These are phyloP conservation scores for Lonchura striata DNA, from an alignment of 2,113 vertebrate species.

Conservation along the genomic window DNA sequence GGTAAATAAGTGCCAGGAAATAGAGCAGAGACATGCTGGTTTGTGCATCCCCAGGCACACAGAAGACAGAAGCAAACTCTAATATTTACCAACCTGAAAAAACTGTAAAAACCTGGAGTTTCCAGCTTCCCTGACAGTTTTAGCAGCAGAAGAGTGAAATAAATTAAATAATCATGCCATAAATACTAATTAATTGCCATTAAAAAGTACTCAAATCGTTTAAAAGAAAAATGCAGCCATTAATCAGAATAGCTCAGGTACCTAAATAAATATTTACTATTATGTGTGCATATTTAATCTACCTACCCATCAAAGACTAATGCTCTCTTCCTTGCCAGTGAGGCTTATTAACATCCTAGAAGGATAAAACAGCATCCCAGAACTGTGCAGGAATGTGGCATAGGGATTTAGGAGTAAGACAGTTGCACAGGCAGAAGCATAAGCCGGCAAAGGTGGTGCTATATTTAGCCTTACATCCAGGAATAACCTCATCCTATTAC, in stretches of 20 bases:
- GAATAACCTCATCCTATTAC: conserved; percentile 21
- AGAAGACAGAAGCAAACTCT: conserved; percentile 41
- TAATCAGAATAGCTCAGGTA: conserved; percentile 67
- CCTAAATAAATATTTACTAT: conserved; percentile 70
- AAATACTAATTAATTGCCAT: conserved; percentile 68
- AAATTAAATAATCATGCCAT: conserved; percentile 65
- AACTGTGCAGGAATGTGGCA: not conserved
- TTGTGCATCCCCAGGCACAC: conserved; percentile 50
- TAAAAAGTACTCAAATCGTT: conserved; percentile 65
- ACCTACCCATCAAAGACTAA: conserved; percentile 60
- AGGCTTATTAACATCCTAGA: conserved; percentile 46
- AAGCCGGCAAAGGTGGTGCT: not conserved
- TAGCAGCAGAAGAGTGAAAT: conserved; percentile 52
- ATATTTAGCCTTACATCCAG: not conserved
- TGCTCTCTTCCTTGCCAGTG: conserved; percentile 38
- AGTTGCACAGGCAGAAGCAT: not conserved
- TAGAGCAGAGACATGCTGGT: conserved; percentile 57
- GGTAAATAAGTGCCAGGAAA: conserved; percentile 64
- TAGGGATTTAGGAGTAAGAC: not conserved
- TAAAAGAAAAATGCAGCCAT: conserved; percentile 68
- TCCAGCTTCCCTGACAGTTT: conserved; percentile 13
- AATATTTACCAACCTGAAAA: conserved; percentile 46
- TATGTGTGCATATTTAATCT: conserved; percentile 60
- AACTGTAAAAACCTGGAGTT: conserved; percentile 29
- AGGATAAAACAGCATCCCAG: not conserved